Evolutionary conservation across 2,113 vertebrate species (phyloP).

Genomic region (Hyla sarda): DNA sequence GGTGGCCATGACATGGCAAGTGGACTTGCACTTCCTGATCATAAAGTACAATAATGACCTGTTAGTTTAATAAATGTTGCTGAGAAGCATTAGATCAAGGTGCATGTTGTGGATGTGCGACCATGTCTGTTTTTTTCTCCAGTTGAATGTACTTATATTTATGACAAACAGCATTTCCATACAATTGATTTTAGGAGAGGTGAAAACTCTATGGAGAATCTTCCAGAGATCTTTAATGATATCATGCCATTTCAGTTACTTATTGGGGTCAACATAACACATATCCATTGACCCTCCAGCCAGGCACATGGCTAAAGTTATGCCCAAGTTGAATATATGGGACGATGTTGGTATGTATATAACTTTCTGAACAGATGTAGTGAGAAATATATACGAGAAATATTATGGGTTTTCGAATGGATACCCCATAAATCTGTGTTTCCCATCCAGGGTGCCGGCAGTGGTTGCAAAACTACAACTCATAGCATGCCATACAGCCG

Average conservation of each 20-base stretch:
- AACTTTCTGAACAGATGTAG: not conserved
- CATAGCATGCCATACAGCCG: too few relatives aligned
- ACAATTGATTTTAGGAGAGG: not conserved
- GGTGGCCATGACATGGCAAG: too few relatives aligned
- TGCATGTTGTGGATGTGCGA: too few relatives aligned
- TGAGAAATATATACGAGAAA: not conserved
- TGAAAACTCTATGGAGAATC: not conserved
- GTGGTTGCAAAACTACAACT: too few relatives aligned
- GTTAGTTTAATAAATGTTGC: too few relatives aligned
- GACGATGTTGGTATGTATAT: not conserved
- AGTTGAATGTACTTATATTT: too few relatives aligned
- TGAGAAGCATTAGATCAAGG: too few relatives aligned
- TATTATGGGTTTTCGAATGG: too few relatives aligned
- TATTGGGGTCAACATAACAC: not conserved
- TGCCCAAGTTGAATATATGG: not conserved
- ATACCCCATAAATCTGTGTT: not conserved
- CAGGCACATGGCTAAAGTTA: not conserved
- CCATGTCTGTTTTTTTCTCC: too few relatives aligned
- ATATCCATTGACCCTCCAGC: not conserved
- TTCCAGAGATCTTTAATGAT: not conserved
- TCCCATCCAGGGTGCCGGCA: too few relatives aligned
- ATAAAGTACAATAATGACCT: too few relatives aligned
- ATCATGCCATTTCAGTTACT: not conserved
- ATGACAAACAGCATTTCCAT: conserved; percentile 34
- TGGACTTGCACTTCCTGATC: too few relatives aligned